Conservation (phyloP, 2,113 vertebrate genomes). For the Solenodon paradoxus region DNA sequence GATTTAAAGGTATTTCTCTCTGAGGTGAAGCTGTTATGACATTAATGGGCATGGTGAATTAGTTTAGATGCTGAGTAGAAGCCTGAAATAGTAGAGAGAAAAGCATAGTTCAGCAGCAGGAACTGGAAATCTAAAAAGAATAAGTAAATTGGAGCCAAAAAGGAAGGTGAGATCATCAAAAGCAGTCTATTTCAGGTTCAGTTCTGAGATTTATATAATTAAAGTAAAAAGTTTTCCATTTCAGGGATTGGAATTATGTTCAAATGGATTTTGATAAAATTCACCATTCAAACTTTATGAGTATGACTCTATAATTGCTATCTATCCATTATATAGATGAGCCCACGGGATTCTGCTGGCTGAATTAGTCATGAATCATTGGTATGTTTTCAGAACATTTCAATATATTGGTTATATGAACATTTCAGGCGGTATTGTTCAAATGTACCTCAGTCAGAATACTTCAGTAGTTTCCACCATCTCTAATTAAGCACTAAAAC, state of each 20-base stretch:
- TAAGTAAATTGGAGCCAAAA: constrained; percentile 47
- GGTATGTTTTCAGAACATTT: constrained; percentile 62
- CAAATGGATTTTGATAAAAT: constrained; percentile 64
- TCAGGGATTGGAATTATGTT: constrained; percentile 45
- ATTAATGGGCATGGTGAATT: constrained; percentile 49
- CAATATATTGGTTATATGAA: constrained; percentile 47
- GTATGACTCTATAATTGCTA: constrained; percentile 51
- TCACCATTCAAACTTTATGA: constrained; percentile 51
- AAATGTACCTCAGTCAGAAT: constrained; percentile 46
- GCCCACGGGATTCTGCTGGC: constrained; percentile 35
- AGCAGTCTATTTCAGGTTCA: constrained; percentile 44
- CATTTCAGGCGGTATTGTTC: constrained; percentile 54
- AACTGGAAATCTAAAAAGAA: constrained; percentile 56
- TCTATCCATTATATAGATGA: constrained; percentile 46
- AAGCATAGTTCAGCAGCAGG: constrained; percentile 45
- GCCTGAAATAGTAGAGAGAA: constrained; percentile 48
- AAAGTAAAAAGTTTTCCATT: constrained; percentile 62
- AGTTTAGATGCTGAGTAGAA: constrained; percentile 54
- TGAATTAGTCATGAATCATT: constrained; percentile 49
- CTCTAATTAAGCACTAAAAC: constrained; percentile 57
- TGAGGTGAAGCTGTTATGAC: constrained; percentile 25
- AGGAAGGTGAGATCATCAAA: constrained; percentile 65
- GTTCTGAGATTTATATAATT: constrained; percentile 54
- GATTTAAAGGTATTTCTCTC: constrained; percentile 40
- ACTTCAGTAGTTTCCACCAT: constrained; percentile 35